Conservation (phyloP, 2,113 vertebrate genomes). For the Pterocles burchelli region DNA sequence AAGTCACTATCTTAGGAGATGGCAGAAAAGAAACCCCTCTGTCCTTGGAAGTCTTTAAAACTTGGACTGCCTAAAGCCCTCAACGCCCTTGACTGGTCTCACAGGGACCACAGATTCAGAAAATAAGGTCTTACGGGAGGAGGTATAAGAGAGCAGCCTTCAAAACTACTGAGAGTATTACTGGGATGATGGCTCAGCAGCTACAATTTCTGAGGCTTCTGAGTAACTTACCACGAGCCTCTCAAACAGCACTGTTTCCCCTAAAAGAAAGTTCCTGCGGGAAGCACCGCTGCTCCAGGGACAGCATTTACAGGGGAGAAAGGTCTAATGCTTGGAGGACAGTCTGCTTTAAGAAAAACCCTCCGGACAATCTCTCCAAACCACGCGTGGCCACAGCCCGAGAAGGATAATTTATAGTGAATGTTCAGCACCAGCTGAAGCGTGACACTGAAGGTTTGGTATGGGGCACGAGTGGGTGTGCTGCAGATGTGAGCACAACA, state of each 20-base stretch:
- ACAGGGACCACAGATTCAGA: neutral
- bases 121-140: neutral
- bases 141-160: neutral
- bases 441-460: neutral
- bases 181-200: neutral
- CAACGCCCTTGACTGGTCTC: neutral
- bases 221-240: neutral
- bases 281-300: neutral
- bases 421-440: neutral
- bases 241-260: neutral
- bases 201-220: neutral
- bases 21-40: neutral
- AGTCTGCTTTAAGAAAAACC: neutral
- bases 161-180: neutral
- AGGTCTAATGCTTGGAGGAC: neutral
- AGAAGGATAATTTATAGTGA: neutral
- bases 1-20: neutral
- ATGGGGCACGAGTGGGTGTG: neutral
- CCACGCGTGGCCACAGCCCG: neutral
- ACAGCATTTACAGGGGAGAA: neutral
- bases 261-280: neutral
- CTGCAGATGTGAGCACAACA: neutral
- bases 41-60: neutral
- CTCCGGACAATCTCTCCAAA: neutral
- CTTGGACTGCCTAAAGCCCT: neutral